Evolutionary conservation across 2,797 vertebrate species (phyloP).

Genomic region (Pristis pectinata): DNA sequence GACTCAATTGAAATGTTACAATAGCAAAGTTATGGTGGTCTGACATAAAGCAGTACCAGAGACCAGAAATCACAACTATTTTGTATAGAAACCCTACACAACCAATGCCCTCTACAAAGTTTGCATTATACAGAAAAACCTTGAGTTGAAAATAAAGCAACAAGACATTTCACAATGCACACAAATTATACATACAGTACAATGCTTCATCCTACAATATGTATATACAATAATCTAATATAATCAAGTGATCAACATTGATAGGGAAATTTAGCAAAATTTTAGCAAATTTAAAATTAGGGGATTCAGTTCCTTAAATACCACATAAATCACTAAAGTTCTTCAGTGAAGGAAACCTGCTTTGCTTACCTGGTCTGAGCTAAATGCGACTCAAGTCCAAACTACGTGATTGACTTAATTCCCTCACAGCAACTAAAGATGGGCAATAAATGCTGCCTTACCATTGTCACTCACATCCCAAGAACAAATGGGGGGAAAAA

Average conservation of each 20-base stretch:
- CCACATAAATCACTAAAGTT: background rate
- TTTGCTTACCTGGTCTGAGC: background rate
- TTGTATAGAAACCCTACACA: background rate
- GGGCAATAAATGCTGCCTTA: background rate
- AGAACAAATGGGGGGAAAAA: background rate
- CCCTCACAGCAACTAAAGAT: background rate
- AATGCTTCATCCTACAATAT: background rate
- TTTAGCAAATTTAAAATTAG: background rate
- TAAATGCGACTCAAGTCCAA: background rate
- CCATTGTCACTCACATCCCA: background rate
- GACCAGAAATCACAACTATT: background rate
- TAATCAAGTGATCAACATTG: background rate
- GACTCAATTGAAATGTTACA: background rate
- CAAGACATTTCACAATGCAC: background rate
- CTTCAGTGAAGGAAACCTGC: background rate
- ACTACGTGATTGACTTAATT: background rate
- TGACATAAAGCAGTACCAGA: conserved; percentile 39
- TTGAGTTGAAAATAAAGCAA: background rate
- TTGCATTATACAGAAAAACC: no score
- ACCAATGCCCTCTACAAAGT: no score
- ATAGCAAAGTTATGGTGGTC: background rate
- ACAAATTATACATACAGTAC: background rate
- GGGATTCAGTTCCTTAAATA: background rate
- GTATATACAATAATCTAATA: background rate
- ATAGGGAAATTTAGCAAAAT: background rate